phyloP scores from a whole-genome alignment of 2,797 vertebrate genomes.

The Parotocinclus haroldoi region DNA sequence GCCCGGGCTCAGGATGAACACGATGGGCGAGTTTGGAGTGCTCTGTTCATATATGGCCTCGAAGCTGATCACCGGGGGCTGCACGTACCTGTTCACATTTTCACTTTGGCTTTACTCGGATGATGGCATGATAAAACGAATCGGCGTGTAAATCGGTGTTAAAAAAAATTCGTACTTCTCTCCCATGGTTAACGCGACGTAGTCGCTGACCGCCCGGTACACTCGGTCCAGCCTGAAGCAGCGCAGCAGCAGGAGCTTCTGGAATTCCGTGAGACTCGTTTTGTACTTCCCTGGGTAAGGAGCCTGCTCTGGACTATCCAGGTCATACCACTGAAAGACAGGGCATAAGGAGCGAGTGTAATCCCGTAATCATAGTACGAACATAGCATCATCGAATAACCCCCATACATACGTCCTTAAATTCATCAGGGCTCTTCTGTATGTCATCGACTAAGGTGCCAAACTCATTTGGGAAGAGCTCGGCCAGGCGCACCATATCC shows the following conservation, averaged over 20 bases:
- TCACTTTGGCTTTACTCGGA: too few relatives aligned
- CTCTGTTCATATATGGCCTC: constrained; percentile 88
- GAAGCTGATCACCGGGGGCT: constrained; percentile 93
- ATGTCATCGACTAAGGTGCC: constrained; percentile 81
- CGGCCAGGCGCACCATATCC: constrained; percentile 81
- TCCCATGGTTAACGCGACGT: constrained; percentile 82
- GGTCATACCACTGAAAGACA: constrained; percentile 85
- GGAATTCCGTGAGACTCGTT: constrained; percentile 75
- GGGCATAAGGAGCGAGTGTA: not conserved
- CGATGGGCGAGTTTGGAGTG: constrained; percentile 84
- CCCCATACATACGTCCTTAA: constrained; percentile 85
- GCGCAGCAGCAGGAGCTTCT: constrained; percentile 87
- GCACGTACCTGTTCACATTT: constrained; percentile 92
- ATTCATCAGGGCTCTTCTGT: constrained; percentile 68
- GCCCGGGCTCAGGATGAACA: constrained; percentile 94
- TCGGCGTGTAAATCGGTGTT: too few relatives aligned
- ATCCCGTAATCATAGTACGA: not conserved
- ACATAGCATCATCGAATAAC: not conserved
- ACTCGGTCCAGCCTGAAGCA: constrained; percentile 93
- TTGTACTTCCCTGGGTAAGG: constrained; percentile 78
- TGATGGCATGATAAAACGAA: too few relatives aligned
- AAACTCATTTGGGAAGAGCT: constrained; percentile 80
- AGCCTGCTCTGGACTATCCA: constrained; percentile 82
- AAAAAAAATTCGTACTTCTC: constrained; percentile 88
- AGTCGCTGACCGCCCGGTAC: constrained; percentile 87